Base-by-base conservation (phyloP, 1,140 invertebrate genomes). In the Zaprionus lachaisei region DNA sequence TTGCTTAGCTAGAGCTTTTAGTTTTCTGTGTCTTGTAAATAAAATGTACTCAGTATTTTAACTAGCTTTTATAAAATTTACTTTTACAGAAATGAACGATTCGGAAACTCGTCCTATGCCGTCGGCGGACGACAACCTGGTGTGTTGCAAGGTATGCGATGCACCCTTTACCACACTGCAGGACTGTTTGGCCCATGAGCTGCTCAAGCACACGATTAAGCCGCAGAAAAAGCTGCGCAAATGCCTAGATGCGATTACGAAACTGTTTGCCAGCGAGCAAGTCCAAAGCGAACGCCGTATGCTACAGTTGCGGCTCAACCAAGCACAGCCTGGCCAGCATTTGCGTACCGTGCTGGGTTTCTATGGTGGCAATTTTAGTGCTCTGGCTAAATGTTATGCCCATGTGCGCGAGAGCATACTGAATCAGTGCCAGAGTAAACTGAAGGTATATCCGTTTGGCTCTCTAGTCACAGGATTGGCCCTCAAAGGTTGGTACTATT, bases 391-490 rank as follows among this genome's bases (percentile, higher is more conserved):
- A 0, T 79, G 81, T 11, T 92, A 63, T 41, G 14, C 7, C 12
- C 67, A 84, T 2, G 77, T 92, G 12, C 57, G 79, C 7, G 69
- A 63, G 4, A 79, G 63, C 47, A 60, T 92, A 15, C 65, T 81
- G 14, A 79, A 63, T 15, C 75, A 79, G 34, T 22, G 87, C 5
- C 49, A 55, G 9, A 62, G 73, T 6, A 12, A 12, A 20, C 55
- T 80, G 0, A 74, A 66, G 22, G 79, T 92, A 2, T 68, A 76
- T 79, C 77, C 81, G 14, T 92, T 92, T 38, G 92, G 92, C 6
- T 92, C 92, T 1, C 63, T 91, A n/a, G 83, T 81, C 7, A 91
- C 81, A 0, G 90, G 86, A 1, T 64, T 92, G 64, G 79, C 83
- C 2, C 55, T 92, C 5, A 83, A 83, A 62, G 80, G 92, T 92